Evolutionary conservation across 1,140 invertebrate species (phyloP).

Genomic region (Bombus breviceps): DNA sequence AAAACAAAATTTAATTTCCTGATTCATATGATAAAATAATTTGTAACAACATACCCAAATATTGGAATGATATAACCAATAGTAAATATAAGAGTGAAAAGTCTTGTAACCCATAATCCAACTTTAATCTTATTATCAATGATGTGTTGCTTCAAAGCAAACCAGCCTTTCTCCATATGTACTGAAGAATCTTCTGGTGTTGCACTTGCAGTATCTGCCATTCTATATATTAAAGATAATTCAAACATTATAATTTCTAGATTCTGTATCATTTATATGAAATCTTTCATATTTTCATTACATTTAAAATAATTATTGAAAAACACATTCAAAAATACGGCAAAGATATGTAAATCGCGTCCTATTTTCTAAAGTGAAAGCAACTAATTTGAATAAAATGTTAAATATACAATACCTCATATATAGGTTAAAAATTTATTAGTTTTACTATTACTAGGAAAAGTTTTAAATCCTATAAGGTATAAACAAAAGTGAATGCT

Average conservation of each 20-base stretch:
- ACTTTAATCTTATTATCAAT: constrained; percentile 93
- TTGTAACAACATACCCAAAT: constrained; percentile 89
- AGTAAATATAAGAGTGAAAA: constrained; percentile 92
- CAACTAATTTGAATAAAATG: constrained; percentile 5
- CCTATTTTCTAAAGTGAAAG: constrained; percentile 50
- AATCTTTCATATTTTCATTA: neutral
- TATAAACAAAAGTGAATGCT: neutral
- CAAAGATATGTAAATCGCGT: constrained; percentile 18
- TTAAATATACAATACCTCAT: neutral
- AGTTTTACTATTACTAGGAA: neutral
- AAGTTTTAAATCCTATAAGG: too few species aligned
- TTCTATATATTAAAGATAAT: constrained; percentile 60
- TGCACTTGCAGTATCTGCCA: constrained; percentile 73
- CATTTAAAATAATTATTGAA: neutral
- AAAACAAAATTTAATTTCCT: neutral
- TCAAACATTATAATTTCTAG: neutral
- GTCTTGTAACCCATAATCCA: constrained; percentile 91
- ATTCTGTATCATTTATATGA: neutral
- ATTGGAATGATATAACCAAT: constrained; percentile 93
- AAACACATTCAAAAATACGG: neutral
- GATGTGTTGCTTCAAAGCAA: constrained; percentile 88
- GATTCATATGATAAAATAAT: neutral
- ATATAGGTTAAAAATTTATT: neutral
- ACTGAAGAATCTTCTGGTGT: constrained; percentile 60
- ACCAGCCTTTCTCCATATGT: constrained; percentile 81